phyloP scores from a whole-genome alignment of 37 sponge, comb jelly and placozoan species.

The Hexactinellida sp. region DNA sequence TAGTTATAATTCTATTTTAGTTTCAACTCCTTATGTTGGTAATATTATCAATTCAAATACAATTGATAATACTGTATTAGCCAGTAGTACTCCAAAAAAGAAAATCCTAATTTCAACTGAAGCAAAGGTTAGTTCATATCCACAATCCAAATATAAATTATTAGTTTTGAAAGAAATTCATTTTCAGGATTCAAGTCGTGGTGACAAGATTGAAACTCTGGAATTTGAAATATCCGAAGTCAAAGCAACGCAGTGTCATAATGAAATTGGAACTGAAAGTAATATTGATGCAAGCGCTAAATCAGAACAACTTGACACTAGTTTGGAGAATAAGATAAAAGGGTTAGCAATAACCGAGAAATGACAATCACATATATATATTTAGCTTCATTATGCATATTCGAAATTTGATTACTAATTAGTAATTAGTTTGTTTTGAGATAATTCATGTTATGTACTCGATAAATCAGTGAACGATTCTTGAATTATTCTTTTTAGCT shows the following conservation, averaged over 20 bases:
- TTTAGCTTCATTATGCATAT: neutral
- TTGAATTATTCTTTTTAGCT: neutral
- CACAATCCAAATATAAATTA: neutral
- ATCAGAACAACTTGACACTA: neutral
- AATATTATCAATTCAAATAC: neutral
- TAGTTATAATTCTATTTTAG: neutral
- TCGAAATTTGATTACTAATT: too few relatives aligned
- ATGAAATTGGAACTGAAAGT: neutral
- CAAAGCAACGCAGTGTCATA: neutral
- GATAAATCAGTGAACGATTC: too few relatives aligned
- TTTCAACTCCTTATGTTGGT: neutral
- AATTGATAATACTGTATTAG: neutral
- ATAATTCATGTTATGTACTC: too few relatives aligned
- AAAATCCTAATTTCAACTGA: neutral
- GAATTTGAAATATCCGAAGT: too few relatives aligned
- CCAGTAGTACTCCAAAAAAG: neutral
- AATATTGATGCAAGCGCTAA: neutral
- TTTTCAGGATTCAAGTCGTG: neutral
- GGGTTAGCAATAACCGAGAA: conserved; percentile 7
- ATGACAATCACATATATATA: neutral
- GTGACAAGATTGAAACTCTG: neutral
- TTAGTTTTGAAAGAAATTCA: neutral
- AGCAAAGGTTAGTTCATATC: neutral
- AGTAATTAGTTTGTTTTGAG: too few relatives aligned
- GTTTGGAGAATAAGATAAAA: neutral